These are phyloP conservation scores for Apogon talboti DNA, from an alignment of 2,797 vertebrate genomes.

Conservation along the genomic window DNA sequence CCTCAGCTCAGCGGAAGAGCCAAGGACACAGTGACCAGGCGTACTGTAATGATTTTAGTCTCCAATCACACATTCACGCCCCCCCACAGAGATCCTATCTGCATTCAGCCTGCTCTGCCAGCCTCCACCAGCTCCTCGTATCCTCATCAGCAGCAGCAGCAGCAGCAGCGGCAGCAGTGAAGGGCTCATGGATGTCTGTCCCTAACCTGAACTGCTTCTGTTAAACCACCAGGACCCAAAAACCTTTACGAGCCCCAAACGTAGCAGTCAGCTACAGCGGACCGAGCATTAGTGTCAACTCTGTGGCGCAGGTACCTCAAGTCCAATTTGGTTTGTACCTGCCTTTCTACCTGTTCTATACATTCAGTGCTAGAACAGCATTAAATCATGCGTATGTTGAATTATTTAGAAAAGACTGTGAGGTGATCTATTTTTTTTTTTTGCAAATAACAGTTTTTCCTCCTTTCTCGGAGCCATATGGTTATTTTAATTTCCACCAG, in stretches of 20 bases:
- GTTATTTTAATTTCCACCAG: conserved; percentile 37
- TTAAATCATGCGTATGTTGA: conserved; percentile 32
- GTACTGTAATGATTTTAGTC: conserved; percentile 85
- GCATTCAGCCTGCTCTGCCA: conserved; percentile 73
- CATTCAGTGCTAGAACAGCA: conserved; percentile 20
- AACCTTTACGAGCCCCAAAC: conserved; percentile 13
- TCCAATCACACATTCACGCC: conserved; percentile 81
- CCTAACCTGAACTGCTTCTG: conserved; percentile 30
- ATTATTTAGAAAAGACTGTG: conserved; percentile 21
- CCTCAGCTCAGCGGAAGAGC: conserved; percentile 74
- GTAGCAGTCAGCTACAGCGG: conserved; percentile 21
- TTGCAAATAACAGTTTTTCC: background rate
- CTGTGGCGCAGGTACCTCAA: conserved; percentile 38
- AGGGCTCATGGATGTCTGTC: conserved; percentile 28
- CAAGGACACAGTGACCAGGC: conserved; percentile 85
- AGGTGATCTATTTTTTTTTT: conserved; percentile 17
- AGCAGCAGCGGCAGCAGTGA: conserved; percentile 10
- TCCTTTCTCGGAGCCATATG: conserved; percentile 4
- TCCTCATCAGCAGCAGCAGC: conserved; percentile 36
- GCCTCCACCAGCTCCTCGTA: conserved; percentile 60
- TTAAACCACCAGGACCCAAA: conserved; percentile 34
- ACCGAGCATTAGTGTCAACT: conserved; percentile 12
- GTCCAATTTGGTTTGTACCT: conserved; percentile 1
- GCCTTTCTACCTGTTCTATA: conserved; percentile 8
- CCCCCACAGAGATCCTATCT: conserved; percentile 81